Evolutionary conservation across 1,140 invertebrate genomes (phyloP), one percentile per base, ranked within the genome.

Genomic region (Tetramorium simillimum): DNA sequence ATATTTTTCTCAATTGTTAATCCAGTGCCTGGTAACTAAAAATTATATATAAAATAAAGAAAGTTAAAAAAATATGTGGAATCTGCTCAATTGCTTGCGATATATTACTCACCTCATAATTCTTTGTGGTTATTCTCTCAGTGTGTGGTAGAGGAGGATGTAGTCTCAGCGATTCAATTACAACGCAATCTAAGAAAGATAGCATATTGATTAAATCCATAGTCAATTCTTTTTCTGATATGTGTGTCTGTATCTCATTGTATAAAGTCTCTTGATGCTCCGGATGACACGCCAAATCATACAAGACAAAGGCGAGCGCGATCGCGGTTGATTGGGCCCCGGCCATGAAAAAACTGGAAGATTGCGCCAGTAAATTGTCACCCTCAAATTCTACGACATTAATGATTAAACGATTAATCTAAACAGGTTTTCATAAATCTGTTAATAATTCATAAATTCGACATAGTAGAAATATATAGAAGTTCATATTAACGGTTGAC

Each of bases 101-200:
- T n/a, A 21, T 9, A 2, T 28, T 70, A 0, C 2, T 72, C 91
- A 93, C 93, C 51, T 90, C 56, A 33, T 94, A 95, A 89, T 94
- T 94, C 77, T 93, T 89, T 1, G 91, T 90, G 0, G 95, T 85
- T 56, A 93, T 92, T 88, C 96, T 92, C 51, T 95, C 96, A 75
- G 96, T 94, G 2, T 96, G 89, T 4, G 96, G 96, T 33, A 97
- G 95, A 37, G 96, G 95, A 5, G 96, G 96, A 90, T 95, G 96
- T 7, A 97, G 75, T 69, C 97, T 92, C 12, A 97, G 90, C n/a
- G 95, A 91, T 80, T 94, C 93, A 37, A 86, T 86, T 37, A 94
- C 53, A 21, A 93, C 78, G 40, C 70, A 76, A 70, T 94, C 91
- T 12, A 94, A 81, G 84, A 92, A 93, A 0, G 58, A 62, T 88